A percentile compares a stretch with the other conserved stretches of the same genome.
Conservation (phyloP, 2,113 vertebrate genomes). For the Lipophrys pholis region DNA sequence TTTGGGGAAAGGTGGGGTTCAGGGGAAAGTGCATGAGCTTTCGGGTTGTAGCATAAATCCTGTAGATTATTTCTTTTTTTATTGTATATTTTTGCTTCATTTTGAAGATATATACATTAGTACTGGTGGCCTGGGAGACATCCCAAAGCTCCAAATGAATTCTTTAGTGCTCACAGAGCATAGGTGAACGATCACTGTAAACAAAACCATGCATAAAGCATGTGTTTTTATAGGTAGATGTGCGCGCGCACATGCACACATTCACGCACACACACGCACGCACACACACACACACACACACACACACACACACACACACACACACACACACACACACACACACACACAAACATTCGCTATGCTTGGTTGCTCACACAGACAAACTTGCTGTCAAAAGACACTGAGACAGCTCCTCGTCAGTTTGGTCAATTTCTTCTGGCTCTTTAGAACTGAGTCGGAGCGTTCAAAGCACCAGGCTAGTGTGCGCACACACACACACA, state of each 20-base stretch:
- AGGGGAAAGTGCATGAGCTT: conserved; percentile 26
- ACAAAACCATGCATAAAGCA: conserved; percentile 10
- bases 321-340: conserved; percentile 14
- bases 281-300: conserved; percentile 10
- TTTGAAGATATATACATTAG: conserved; percentile 10
- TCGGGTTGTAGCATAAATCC: conserved; percentile 11
- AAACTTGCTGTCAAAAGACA: conserved; percentile 19
- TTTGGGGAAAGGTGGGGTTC: conserved; percentile 19
- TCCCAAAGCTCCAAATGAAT: conserved; percentile 15
- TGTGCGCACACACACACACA: conserved; percentile 22
- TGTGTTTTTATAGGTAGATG: not conserved
- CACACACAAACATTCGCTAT: conserved; percentile 7
- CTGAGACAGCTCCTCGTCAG: conserved; percentile 52
- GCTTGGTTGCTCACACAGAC: conserved; percentile 9
- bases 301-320: not conserved
- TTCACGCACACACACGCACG: conserved; percentile 17
- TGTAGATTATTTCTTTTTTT: conserved; percentile 13
- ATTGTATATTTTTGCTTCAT: conserved; percentile 16
- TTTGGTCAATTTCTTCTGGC: conserved; percentile 62
- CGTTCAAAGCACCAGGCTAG: conserved; percentile 61
- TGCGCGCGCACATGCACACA: conserved; percentile 1
- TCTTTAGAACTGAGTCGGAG: conserved; percentile 53
- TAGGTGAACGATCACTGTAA: not conserved
- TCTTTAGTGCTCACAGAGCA: not conserved
- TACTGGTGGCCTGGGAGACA: conserved; percentile 8